A percentile compares a stretch with the other conserved stretches of the same genome.
Evolutionary conservation across 1,140 invertebrate genomes (phyloP).

Genomic region (Drosophila cardini): DNA sequence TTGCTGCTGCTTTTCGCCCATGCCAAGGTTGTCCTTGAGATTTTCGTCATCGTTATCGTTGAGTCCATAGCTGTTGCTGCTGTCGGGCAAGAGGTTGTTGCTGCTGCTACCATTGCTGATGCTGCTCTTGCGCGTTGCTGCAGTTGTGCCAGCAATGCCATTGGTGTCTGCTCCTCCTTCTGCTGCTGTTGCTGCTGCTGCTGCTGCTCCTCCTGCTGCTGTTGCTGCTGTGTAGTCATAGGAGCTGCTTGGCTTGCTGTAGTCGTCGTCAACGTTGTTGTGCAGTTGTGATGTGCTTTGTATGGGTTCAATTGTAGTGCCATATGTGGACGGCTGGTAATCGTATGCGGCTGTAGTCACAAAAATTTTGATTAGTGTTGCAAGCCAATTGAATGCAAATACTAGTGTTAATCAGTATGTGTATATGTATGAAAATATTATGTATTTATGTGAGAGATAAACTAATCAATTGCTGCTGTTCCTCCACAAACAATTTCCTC

Average conservation of each 20-base stretch:
- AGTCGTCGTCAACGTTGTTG: constrained; percentile 65
- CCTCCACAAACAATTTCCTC: neutral
- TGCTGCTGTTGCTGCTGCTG: constrained; percentile 22
- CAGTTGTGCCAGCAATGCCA: constrained; percentile 8
- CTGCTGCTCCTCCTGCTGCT: constrained; percentile 3
- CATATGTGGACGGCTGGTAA: constrained; percentile 83
- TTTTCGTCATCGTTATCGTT: constrained; percentile 84
- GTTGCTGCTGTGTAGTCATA: constrained; percentile 55
- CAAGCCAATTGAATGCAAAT: constrained; percentile 53
- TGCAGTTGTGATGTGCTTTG: constrained; percentile 75
- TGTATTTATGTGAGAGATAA: constrained; percentile 10
- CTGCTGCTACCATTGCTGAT: constrained; percentile 29
- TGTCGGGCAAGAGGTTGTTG: constrained; percentile 30
- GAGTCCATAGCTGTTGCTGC: constrained; percentile 62
- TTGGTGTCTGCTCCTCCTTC: constrained; percentile 29
- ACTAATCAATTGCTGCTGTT: neutral
- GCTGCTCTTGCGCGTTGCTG: constrained; percentile 39
- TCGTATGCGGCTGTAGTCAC: constrained; percentile 80
- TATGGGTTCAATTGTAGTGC: constrained; percentile 76
- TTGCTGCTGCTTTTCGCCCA: constrained; percentile 76
- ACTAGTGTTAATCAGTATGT: constrained; percentile 12
- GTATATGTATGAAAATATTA: constrained; percentile 16
- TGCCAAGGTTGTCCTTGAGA: constrained; percentile 84
- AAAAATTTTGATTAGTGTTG: constrained; percentile 73
- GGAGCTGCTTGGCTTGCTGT: constrained; percentile 47